Base-by-base conservation (phyloP, 1,140 invertebrate species). In the Temnothorax longispinosus region DNA sequence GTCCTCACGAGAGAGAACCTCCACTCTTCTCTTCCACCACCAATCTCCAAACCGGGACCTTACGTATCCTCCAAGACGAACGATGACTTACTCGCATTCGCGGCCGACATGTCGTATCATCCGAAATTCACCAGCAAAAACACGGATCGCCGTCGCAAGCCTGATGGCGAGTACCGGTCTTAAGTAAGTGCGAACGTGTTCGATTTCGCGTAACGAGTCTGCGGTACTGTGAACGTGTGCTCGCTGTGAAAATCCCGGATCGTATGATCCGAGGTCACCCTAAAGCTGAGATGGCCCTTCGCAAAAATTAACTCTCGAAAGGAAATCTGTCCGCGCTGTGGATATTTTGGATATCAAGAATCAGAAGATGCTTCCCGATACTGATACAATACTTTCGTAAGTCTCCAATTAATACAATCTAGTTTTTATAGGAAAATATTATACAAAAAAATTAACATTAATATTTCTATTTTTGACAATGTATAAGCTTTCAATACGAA, bases 11-110 rank as follows among this genome's bases (percentile, higher is more conserved):
- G 52, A 54, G 52, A 54, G 77, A 81, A 62, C 54, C 84, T 75
- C 54, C 41, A 72, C 80, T 80, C 80, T 69, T 82, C 84, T 77
- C 87, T 77, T 89, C 87, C 89, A 89, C 82, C 69, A 58, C 72
- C 58, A 50, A 76, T 52, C 80, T 58, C 58, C 56, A 72, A 72
- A 62, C 62, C 65, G 71, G 67, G 84, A 77, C 47, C 62, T 54
- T 35, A 64, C 52, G 78, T 75, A 88, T 77, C 52, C 75, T n/a
- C 10, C 60, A 76, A 85, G 85, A 56, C 86, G 62, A 21, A 21
- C 54, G 76, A 74, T 56, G 62, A 85, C 74, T 85, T 81, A 77
- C 71, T 85, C 86, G 88, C 72, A 81, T 62, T 74, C 77, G 74
- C 75, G 13, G 41, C 56, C 69, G 89, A 85, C 85, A 87, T 88